These are phyloP conservation scores for Drosophila rhopaloa DNA, from an alignment of 1,140 invertebrate genomes.

Conservation along the genomic window DNA sequence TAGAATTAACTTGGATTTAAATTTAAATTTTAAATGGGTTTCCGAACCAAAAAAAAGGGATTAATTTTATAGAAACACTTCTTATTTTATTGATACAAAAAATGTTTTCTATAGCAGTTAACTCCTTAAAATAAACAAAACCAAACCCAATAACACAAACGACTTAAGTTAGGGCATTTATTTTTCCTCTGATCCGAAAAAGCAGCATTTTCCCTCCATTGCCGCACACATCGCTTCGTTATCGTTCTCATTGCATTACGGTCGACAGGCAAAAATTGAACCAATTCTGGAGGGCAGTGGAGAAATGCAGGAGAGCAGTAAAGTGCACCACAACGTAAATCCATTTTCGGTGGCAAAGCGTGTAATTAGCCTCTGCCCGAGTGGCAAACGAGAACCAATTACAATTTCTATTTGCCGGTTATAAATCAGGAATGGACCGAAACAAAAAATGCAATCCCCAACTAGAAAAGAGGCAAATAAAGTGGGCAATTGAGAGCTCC, in stretches of 20 bases:
- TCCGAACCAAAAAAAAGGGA: no score
- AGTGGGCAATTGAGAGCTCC: slow-evolving; percentile 38
- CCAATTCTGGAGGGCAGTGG: slow-evolving; percentile 1
- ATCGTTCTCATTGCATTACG: slow-evolving; percentile 57
- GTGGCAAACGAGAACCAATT: slow-evolving; percentile 64
- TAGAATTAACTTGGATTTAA: no score
- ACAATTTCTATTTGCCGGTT: slow-evolving; percentile 67
- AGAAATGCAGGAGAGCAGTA: slow-evolving; percentile 15
- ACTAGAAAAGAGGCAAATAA: slow-evolving; percentile 33
- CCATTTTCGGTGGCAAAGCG: slow-evolving; percentile 65
- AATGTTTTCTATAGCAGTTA: no score
- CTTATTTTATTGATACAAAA: no score
- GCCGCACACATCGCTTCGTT: slow-evolving; percentile 39
- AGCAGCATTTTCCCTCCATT: not conserved
- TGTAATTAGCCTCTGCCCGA: slow-evolving; percentile 58
- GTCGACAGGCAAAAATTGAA: slow-evolving; percentile 43
- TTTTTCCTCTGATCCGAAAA: not conserved
- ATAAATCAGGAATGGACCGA: slow-evolving; percentile 56
- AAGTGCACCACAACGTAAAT: slow-evolving; percentile 58
- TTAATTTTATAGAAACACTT: no score
- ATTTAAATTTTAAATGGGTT: no score
- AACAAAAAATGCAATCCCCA: not conserved
- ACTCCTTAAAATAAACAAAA: no score
- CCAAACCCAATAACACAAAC: no score
- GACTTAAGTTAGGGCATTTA: not conserved